These are phyloP conservation scores for Fundulus diaphanus DNA, from an alignment of 2,797 vertebrate species.

Conservation along the genomic window DNA sequence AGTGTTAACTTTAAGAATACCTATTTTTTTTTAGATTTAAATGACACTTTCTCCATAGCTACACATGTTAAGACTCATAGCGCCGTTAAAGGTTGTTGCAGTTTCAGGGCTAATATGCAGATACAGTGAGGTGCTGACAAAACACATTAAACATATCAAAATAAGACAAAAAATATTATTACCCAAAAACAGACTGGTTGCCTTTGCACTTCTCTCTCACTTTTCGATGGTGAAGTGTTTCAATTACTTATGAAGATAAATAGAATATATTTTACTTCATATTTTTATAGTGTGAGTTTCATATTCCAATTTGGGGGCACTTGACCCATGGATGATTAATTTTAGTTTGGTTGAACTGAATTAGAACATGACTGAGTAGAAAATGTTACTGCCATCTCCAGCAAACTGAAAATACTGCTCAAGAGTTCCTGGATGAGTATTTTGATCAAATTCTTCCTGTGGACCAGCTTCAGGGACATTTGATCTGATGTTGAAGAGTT, in stretches of 20 bases:
- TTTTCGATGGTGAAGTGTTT: background rate
- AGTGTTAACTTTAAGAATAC: background rate
- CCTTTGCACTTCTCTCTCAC: background rate
- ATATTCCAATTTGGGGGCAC: no score
- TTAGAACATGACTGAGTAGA: background rate
- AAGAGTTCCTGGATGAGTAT: no score
- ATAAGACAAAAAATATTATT: background rate
- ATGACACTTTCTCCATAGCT: background rate
- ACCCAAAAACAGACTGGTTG: background rate
- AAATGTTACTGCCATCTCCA: background rate
- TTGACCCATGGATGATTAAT: background rate
- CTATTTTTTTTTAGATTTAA: background rate
- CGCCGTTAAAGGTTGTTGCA: background rate
- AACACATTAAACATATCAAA: background rate
- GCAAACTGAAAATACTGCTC: background rate
- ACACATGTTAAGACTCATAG: background rate
- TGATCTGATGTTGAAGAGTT: background rate
- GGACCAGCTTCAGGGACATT: background rate
- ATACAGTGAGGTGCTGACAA: background rate
- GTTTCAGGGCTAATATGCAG: background rate
- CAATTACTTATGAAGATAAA: no score
- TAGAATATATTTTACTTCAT: no score
- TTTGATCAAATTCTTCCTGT: background rate
- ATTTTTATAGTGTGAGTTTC: no score
- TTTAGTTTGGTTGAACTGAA: background rate